Conservation (phyloP, 2,797 vertebrate species). For the Nothura maculosa region DNA sequence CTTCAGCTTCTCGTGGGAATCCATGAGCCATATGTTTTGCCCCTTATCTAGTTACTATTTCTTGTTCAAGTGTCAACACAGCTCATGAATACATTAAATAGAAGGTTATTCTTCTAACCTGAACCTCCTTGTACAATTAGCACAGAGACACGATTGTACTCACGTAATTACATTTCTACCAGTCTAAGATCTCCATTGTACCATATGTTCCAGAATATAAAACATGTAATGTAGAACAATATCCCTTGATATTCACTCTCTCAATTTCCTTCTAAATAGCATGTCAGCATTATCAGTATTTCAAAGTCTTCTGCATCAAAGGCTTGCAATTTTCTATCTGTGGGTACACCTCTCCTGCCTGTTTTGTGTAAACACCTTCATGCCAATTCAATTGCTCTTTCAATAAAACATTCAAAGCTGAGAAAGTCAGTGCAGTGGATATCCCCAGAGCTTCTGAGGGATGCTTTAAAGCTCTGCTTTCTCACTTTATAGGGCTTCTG, state of each 20-base stretch:
- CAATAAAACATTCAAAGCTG: neutral
- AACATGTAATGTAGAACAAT: neutral
- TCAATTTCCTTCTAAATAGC: neutral
- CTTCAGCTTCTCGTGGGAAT: neutral
- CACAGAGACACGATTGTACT: neutral
- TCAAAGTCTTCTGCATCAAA: neutral
- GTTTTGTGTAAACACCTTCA: neutral
- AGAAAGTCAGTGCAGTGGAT: neutral
- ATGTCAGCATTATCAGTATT: neutral
- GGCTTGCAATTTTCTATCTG: neutral
- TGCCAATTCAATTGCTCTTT: neutral
- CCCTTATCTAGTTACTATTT: neutral
- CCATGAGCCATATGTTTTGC: neutral
- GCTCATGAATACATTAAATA: neutral
- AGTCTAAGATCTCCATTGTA: neutral
- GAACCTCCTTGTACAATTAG: neutral
- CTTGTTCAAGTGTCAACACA: neutral
- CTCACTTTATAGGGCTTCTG: neutral
- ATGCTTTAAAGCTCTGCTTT: neutral
- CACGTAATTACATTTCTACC: conserved; percentile 21
- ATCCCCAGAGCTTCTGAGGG: neutral
- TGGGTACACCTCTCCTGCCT: neutral
- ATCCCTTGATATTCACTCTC: neutral
- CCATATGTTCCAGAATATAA: neutral
- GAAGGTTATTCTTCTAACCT: neutral